Evolutionary conservation across 2,113 vertebrate genomes (phyloP).

Genomic region (Arizona elegans): DNA sequence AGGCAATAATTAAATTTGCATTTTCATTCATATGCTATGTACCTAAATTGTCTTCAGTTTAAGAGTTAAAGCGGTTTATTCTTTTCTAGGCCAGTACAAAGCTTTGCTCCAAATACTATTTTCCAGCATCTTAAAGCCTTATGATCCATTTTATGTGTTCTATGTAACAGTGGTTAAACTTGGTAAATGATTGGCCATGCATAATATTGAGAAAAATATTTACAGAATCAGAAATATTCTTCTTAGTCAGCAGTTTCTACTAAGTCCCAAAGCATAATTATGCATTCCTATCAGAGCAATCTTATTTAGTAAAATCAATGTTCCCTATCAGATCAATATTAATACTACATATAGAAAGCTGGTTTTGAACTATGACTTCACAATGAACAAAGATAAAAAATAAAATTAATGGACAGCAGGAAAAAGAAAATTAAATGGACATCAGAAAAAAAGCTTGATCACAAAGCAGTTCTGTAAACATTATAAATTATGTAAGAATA

Average conservation of each 20-base stretch:
- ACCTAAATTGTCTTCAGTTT: background rate
- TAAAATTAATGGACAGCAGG: constrained; percentile 18
- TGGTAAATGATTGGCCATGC: background rate
- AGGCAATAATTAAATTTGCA: background rate
- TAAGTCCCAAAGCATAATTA: background rate
- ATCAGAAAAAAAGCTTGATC: background rate
- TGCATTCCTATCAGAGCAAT: background rate
- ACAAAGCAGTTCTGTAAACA: background rate
- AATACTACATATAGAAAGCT: background rate
- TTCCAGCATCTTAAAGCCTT: background rate
- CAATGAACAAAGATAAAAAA: constrained; percentile 40
- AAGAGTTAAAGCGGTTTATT: background rate
- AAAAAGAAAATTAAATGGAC: background rate
- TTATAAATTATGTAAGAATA: constrained; percentile 16
- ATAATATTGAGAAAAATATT: background rate
- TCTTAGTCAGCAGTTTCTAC: background rate
- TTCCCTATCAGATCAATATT: constrained; percentile 20
- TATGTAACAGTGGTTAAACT: background rate
- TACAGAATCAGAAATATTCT: background rate
- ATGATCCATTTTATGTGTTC: background rate
- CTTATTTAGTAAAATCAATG: background rate
- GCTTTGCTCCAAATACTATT: background rate
- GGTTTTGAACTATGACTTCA: constrained; percentile 30
- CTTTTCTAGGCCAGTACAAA: background rate
- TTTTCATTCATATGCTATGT: background rate